Percentiles rank a stretch among this genome's conserved stretches.
Evolutionary conservation across 1,140 invertebrate species (phyloP).

Genomic region (Venustaconcha ellipsiformis): DNA sequence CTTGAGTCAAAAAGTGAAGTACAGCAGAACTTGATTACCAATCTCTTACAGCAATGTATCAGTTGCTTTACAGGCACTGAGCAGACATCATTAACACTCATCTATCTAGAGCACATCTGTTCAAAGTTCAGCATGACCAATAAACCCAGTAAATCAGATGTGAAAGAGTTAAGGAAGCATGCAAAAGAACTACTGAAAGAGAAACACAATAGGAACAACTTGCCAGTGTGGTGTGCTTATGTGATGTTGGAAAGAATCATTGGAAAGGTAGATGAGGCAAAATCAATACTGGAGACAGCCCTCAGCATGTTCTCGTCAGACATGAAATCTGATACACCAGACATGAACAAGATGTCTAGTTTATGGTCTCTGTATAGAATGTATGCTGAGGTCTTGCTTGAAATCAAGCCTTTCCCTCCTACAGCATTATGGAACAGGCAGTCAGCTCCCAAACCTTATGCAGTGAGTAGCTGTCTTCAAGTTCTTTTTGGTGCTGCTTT

Average conservation of each 20-base stretch:
- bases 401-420: constrained; percentile 7
- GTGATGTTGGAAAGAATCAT: constrained; percentile 58
- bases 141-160: constrained; percentile 15
- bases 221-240: constrained; percentile 69
- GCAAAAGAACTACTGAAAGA: constrained; percentile 67
- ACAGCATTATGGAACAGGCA: constrained; percentile 1
- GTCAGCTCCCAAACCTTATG: not conserved
- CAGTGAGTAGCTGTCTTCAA: constrained; percentile 8
- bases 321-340: constrained; percentile 5
- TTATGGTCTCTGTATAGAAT: constrained; percentile 48
- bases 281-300: constrained; percentile 63
- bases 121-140: not conserved
- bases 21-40: not conserved
- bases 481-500: constrained; percentile 32
- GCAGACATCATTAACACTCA: constrained; percentile 40
- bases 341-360: constrained; percentile 16
- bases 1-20: no score
- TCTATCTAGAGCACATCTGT: constrained; percentile 46
- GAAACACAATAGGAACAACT: constrained; percentile 66
- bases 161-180: constrained; percentile 60
- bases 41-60: constrained; percentile 8
- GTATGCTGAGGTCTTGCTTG: constrained; percentile 47
- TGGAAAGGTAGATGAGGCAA: constrained; percentile 59
- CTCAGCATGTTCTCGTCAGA: constrained; percentile 50
- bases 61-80: constrained; percentile 37